Conservation (phyloP, 2,113 vertebrate species). For the Ifrita kowaldi region DNA sequence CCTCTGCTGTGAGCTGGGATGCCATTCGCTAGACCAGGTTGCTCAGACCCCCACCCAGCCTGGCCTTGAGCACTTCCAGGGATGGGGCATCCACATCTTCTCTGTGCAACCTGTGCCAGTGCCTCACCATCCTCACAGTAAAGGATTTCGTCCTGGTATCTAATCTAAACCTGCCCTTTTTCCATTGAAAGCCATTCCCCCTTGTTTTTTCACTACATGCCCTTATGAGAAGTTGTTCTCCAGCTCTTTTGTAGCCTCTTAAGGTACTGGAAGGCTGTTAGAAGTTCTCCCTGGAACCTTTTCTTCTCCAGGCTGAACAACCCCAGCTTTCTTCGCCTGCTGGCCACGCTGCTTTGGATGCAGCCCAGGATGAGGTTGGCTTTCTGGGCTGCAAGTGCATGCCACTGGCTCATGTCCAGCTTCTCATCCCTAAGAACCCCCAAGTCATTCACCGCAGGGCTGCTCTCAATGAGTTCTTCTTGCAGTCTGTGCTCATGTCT, state of each 20-base stretch:
- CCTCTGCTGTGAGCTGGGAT: neutral
- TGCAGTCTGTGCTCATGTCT: neutral
- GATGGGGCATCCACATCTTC: neutral
- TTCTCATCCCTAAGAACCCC: neutral
- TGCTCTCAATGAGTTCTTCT: neutral
- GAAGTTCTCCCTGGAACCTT: neutral
- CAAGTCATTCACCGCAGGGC: neutral
- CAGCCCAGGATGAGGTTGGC: neutral
- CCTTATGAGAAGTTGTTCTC: neutral
- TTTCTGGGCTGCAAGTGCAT: accelerated
- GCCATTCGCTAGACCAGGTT: neutral
- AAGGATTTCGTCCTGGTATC: neutral
- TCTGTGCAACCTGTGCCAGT: neutral
- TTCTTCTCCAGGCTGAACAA: neutral
- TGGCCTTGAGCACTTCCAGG: neutral
- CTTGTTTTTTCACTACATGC: neutral
- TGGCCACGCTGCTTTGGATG: accelerated
- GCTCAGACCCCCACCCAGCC: neutral
- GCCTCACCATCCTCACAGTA: neutral
- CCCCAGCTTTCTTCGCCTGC: neutral
- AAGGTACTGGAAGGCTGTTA: neutral
- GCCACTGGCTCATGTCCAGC: accelerated
- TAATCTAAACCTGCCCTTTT: neutral
- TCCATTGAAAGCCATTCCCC: accelerated
- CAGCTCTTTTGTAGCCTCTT: neutral